These are phyloP conservation scores for Myotis yumanensis DNA, from an alignment of 2,113 vertebrate species.

Conservation along the genomic window DNA sequence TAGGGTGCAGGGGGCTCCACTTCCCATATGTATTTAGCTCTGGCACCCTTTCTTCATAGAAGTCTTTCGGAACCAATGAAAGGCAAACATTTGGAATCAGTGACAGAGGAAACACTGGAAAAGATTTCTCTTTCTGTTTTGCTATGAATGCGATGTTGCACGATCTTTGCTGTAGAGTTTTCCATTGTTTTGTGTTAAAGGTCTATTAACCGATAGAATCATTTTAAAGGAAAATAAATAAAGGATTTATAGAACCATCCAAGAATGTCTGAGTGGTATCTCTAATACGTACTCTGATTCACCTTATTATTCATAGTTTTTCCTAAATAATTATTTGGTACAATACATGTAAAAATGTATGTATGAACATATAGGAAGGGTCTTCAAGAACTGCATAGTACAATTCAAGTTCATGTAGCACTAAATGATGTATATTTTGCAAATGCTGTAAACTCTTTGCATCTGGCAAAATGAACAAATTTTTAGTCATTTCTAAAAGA, in stretches of 20 bases:
- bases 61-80: neutral
- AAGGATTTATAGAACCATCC: neutral
- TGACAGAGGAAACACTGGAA: neutral
- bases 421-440: neutral
- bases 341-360: neutral
- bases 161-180: neutral
- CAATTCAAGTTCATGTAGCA: neutral
- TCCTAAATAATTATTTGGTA: neutral
- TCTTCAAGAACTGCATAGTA: neutral
- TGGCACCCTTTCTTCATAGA: neutral
- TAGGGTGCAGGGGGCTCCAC: neutral
- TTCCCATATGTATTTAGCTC: neutral
- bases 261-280: neutral
- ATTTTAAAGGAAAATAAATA: slow-evolving; percentile 24
- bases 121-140: neutral
- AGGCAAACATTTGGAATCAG: neutral
- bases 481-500: neutral
- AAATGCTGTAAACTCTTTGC: neutral
- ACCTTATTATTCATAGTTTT: neutral
- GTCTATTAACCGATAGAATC: neutral
- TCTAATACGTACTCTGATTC: neutral
- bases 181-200: neutral
- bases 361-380: neutral
- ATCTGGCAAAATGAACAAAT: neutral
- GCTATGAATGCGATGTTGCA: neutral